Conservation (phyloP, 2,888 invertebrate species). For the Dusona sp. region DNA sequence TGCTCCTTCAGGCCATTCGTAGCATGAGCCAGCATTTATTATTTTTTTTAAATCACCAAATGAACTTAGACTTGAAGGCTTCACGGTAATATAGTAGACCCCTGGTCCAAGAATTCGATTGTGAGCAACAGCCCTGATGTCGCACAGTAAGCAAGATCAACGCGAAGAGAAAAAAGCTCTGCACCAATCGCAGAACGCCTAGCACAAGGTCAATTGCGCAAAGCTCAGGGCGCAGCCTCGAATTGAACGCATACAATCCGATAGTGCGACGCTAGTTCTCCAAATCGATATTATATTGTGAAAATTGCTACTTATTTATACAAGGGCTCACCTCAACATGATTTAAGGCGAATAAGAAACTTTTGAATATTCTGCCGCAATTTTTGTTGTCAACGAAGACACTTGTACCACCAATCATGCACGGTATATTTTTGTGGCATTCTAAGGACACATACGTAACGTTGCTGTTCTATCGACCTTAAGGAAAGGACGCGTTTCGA, state of each 20-base stretch:
- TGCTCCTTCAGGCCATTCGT: conserved; percentile 61
- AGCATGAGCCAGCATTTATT: conserved; percentile 40
- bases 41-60: not conserved
- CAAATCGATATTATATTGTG: not conserved
- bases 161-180: not conserved
- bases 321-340: not conserved
- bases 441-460: not conserved
- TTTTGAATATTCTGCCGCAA: not conserved
- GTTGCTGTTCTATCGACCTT: conserved; percentile 34
- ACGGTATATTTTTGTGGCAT: conserved; percentile 5
- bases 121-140: not conserved
- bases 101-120: not conserved
- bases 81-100: conserved; percentile 58
- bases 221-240: not conserved
- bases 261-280: not conserved
- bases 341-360: not conserved
- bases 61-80: not conserved
- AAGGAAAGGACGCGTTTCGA: conserved; percentile 37
- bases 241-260: not conserved
- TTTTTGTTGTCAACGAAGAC: not conserved
- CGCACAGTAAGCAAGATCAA: not conserved
- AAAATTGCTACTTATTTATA: not conserved
- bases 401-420: not conserved
- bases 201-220: not conserved
- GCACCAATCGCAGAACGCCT: not conserved